phyloP scores from a whole-genome alignment of 1,140 invertebrate species.

The Cherax quadricarinatus region DNA sequence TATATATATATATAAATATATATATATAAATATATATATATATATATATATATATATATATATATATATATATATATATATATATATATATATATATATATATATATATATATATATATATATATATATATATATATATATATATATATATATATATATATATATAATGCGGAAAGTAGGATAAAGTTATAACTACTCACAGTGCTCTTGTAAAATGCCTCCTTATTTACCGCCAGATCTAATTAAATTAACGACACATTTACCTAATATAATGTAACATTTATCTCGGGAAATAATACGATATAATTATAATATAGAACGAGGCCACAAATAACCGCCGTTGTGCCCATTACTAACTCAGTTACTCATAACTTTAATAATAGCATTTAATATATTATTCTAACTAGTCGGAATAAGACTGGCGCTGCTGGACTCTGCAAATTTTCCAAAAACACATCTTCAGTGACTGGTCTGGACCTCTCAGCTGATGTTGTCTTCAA shows the following conservation, averaged over 20 bases:
- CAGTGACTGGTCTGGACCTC: no score
- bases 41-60: conserved; percentile 50
- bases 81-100: conserved; percentile 27
- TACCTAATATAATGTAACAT: not conserved
- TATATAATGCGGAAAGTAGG: no score
- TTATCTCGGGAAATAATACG: not conserved
- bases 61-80: conserved; percentile 38
- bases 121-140: no score
- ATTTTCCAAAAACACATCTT: no score
- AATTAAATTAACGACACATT: conserved; percentile 4
- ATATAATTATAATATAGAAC: conserved; percentile 9
- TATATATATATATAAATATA: conserved; percentile 36
- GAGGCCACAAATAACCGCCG: not conserved
- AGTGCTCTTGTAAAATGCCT: not conserved
- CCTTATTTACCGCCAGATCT: not conserved
- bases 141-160: no score
- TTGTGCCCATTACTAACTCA: not conserved
- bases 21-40: conserved; percentile 28
- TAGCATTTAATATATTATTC: conserved; percentile 9
- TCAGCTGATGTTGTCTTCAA: no score
- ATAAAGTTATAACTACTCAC: no score
- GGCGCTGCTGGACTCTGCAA: no score
- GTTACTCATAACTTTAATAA: conserved; percentile 12
- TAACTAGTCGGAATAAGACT: not conserved
- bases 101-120: not conserved